Evolutionary conservation across 2,797 vertebrate genomes (phyloP), one percentile per base, ranked within the genome.

Genomic region (Chelonia mydas): DNA sequence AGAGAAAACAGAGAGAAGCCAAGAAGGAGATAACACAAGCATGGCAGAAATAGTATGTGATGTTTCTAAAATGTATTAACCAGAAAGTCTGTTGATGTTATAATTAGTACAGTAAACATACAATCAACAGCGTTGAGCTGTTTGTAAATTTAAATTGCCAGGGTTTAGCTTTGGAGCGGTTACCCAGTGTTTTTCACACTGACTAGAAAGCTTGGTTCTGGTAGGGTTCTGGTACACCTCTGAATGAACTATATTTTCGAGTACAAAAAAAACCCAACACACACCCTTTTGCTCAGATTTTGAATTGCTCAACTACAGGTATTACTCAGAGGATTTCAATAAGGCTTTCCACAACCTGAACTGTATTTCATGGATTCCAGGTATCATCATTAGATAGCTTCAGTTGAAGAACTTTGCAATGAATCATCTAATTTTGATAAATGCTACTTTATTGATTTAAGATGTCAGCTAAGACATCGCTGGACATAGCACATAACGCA

Each of bases 261-360:
- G 45, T 54, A 8, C 68, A 1, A 28, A 80, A 17, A 80, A 86
- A 41, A 41, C 11, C 23, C 37, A 11, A 23, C 21, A 27, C 11
- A 31, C 45, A 31, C 13, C 11, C 37, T 77, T 77, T 45, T 77
- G 25, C 27, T 77, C 27, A 78, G 28, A 11, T 33, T 50, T 28
- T 33, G 76, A 50, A 72, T 41, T 72, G 68, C 68, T 21, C 37
- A 41, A 10, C 65, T 37, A 41, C 57, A 2, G 31, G 17, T 5
- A 54, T 94, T 95, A 81, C 84, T 95, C 94, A 95, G 77, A 57
- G 88, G 93, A 82, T 95, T 85, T 86, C 87, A 95, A 95, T 57
- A 0, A 57, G 59, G 3, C 47, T 89, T 94, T 61, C 92, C 57
- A 4, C 81, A 49, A 80, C 91, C 88, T 54, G 3, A 49, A 91